Evolutionary conservation across 2,113 vertebrate genomes (phyloP), one percentile per base, ranked within the genome.

Genomic region (Oryctolagus cuniculus): DNA sequence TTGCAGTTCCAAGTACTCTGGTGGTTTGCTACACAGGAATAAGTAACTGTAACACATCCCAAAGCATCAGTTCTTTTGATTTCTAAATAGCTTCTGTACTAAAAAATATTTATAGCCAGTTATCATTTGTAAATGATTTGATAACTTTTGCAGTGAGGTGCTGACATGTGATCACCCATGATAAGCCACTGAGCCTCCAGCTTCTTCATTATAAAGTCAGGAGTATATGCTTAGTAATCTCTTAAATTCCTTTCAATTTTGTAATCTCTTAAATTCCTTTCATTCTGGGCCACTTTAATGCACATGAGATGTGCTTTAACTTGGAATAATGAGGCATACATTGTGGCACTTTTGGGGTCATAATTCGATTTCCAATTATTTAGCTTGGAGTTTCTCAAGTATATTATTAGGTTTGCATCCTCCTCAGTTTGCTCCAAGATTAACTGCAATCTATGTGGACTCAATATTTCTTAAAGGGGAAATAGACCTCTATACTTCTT

Each of bases 351-450:
- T 89, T 7, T 49, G 10, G 8, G 10, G 19, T n/a, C 24, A 78
- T 29, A 80, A 84, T 91, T 78, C 82, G 1, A 51, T 72, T 82
- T 80, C 19, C 10, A 93, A 95, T 86, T 94, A 92, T 90, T 96
- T 87, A 74, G 7, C 49, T 95, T 51, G 69, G 34, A 77, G 3
- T 75, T 16, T 80, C 61, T 92, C 25, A 67, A 79, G 79, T 73
- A 61, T 78, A 85, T 53, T n/a, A 92, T 66, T 70, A 88, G 16
- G 21, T 69, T 88, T 24, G 66, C 36, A 87, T 61, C 5, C 29
- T 93, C 19, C 51, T 69, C 31, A 92, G 36, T 85, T 95, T 88
- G 16, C 12, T 69, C 24, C 6, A 90, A 61, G 49, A 87, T 49
- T 78, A 74, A 79, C 0, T 58, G 15, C 69, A 58, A 1, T 80